Evolutionary conservation across 2,888 invertebrate genomes (phyloP), one percentile per base, ranked within the genome.

Genomic region (Drosophila prostipennis): DNA sequence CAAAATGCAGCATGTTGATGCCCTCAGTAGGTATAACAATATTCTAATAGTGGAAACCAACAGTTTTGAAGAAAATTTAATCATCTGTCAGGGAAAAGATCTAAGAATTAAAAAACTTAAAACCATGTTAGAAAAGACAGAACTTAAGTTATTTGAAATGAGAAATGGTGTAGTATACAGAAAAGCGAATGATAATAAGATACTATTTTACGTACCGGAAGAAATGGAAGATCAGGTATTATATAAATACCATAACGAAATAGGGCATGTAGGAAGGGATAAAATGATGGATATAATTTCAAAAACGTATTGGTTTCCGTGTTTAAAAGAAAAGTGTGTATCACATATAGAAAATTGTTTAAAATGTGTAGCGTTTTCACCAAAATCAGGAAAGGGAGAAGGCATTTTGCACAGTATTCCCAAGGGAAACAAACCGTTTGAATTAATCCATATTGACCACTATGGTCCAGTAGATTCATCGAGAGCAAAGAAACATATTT

Each of bases 201-300:
- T 8, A 8, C 11, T 34, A 7, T 34, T 49, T 10, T 46, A 46
- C 14, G 10, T 46, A 10, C 46, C 14, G n/a, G 10, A 14, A 46
- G 45, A 46, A n/a, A 26, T 26, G 45, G 10, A 46, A 46, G 26
- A 32, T n/a, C 48, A 16, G 11, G 32, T 48, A 26, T 26, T 46
- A 26, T 46, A 46, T n/a, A 26, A 14, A 46, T 46, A 46, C 40
- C 19, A 42, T 6, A 42, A 42, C 6, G 42, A 42, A 23, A 42
- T 23, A 13, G 19, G 42, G 6, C 19, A n/a, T n/a, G n/a, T n/a
- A n/a, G n/a, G n/a, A n/a, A n/a, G n/a, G n/a, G n/a, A n/a, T n/a
- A n/a, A n/a, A n/a, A n/a, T n/a, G n/a, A n/a, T n/a, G n/a, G 43
- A 43, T 13, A 6, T 13, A 43, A n/a, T 43, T 13, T 13, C 1